Evolutionary conservation across 92 coral and sea anemone species (phyloP), one percentile per base, ranked within the genome.

Genomic region (Porites cylindrica): DNA sequence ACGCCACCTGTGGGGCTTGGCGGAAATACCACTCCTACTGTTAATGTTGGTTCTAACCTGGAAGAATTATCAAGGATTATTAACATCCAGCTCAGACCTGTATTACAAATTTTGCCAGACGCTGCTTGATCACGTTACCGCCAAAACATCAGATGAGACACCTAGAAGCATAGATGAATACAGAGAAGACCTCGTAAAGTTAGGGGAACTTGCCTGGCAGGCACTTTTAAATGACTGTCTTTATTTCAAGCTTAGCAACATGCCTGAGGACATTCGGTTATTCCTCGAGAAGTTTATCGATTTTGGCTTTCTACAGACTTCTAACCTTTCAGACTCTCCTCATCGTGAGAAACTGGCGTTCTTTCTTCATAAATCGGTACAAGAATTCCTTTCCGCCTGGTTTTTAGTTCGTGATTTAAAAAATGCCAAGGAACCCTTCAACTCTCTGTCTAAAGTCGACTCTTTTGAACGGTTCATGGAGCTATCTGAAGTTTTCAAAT

Each of bases 311-410:
- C 26, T 81, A 1, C 76, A 67, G 54, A 52, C 68, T 26, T 68
- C 70, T 6, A 81, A 81, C 66, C 65, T 81, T 56, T 56, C 59
- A 6, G 53, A 53, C 51, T 66, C 82, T 38, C 11, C 20, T 50
- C 78, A 17, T 43, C 76, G 66, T 13, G 68, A 51, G 24, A 14
- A 67, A 43, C 52, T 66, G 4, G 51, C 52, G 29, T 23, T 21
- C 6, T 81, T 81, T 65, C 66, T 81, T 0, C 85, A 81, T 29
- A 81, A 81, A 26, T 66, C 85, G 17, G 65, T 79, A 2, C 83
- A 79, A 66, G 83, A 79, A 32, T 79, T 79, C 50, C 58, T 79
- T 29, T 51, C 83, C 21, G 83, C 83, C 14, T 79, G 62, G 83
- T 79, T 63, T 38, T n/a, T 79, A 18, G 47, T 66, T n/a, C 83